Conservation (phyloP, 2,888 invertebrate species). For the Nephrotoma appendiculata region DNA sequence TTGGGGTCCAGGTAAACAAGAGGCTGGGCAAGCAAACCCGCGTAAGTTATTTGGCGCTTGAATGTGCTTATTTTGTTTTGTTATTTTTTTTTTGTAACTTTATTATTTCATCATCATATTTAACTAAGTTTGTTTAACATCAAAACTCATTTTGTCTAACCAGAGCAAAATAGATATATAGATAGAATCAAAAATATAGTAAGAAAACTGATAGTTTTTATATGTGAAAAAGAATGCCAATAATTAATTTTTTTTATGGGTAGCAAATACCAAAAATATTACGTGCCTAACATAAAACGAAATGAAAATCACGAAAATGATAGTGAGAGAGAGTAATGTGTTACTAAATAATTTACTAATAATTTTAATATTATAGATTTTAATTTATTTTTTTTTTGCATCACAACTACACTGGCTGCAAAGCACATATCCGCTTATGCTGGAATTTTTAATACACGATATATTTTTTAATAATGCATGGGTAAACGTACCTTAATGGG, state of each 20-base stretch:
- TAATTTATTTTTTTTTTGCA: not conserved
- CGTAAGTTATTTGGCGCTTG: constrained; percentile 44
- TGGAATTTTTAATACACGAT: not conserved
- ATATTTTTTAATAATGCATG: not conserved
- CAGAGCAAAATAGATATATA: not conserved
- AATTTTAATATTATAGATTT: not conserved
- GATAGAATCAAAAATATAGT: not conserved
- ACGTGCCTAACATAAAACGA: not conserved
- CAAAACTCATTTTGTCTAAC: not conserved
- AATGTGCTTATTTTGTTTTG: constrained; percentile 6
- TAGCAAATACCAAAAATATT: not conserved
- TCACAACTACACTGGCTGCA: not conserved
- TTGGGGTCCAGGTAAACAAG: constrained; percentile 74
- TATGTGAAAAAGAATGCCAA: not conserved
- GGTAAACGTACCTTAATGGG: not conserved
- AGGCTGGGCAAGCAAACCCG: constrained; percentile 43
- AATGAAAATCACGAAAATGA: not conserved
- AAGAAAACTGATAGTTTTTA: not conserved
- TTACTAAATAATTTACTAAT: not conserved
- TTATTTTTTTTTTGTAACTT: not conserved
- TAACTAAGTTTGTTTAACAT: not conserved
- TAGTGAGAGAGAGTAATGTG: not conserved
- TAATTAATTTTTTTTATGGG: not conserved
- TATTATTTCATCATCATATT: not conserved
- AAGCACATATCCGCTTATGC: not conserved